Base-by-base conservation (phyloP, 2,113 vertebrate genomes). In the Peromyscus californicus region DNA sequence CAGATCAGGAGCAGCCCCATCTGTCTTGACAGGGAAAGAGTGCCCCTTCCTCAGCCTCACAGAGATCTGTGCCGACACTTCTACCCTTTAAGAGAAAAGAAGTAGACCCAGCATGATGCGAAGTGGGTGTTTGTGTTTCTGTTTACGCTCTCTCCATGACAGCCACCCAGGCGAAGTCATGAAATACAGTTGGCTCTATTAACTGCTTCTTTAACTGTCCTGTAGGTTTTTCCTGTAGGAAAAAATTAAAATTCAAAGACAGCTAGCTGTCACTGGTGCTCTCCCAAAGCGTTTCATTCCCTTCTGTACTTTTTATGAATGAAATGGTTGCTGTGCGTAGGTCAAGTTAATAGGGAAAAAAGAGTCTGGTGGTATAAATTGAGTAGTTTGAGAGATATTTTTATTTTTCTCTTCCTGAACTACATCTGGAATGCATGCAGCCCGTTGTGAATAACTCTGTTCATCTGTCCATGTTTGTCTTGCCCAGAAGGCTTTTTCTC, bases 191-290 rank as follows among this genome's bases (percentile, higher is more conserved):
- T 17, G 48, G 24, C 89, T 97, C 79, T 79, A 2, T 94, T 91
- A 89, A 82, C 89, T 92, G 42, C 79, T 82, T 79, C 42, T 57
- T 76, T 57, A 86, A 92, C 21, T 96, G 85, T 95, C 87, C 76
- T 92, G 80, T 89, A 89, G 67, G 63, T 89, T 96, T 93, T 59
- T 96, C 61, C 70, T 87, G 85, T 95, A 95, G 82, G 54, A 89
- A 93, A 79, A 87, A 85, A 33, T 86, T 33, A 86, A 17, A 94
- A 90, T 92, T 89, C 82, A 65, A 96, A 92, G 96, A 97, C 86
- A 97, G 90, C 85, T 95, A 48, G 88, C 95, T 97, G 86, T 97
- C 85, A 90, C 36, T 88, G 97, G 96, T 98, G 98, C 97, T 98
- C 54, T 74, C 93, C 93, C 86, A 85, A 54, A 93, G 48, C 33